Conservation (phyloP, 2,888 invertebrate genomes). For the Cosmia trapezina region DNA sequence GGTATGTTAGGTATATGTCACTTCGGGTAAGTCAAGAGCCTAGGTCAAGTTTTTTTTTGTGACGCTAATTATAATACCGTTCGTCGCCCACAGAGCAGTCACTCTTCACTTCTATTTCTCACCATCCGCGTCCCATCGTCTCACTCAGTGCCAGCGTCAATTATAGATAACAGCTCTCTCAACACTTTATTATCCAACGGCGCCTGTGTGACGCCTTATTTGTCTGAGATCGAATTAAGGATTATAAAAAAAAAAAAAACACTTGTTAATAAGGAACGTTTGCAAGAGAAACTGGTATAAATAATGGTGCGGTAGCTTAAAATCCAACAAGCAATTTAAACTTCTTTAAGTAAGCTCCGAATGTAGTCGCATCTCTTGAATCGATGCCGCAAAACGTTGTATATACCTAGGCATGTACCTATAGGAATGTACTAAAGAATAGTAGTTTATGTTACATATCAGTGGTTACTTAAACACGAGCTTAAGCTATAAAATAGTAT, state of each 20-base stretch:
- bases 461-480: too few species aligned
- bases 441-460: too few species aligned
- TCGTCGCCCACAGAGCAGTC: constrained; percentile 1
- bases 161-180: constrained; percentile 9
- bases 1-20: neutral
- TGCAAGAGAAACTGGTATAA: neutral
- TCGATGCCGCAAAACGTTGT: neutral
- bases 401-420: neutral
- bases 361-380: neutral
- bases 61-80: neutral
- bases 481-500: too few species aligned
- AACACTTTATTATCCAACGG: constrained; percentile 17
- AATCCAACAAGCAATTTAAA: neutral
- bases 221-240: neutral
- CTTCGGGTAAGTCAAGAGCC: too few species aligned
- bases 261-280: neutral
- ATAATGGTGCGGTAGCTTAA: neutral
- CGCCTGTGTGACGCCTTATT: neutral
- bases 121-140: neutral
- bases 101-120: constrained; percentile 1
- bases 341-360: neutral
- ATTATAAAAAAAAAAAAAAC: neutral
- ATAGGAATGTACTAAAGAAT: neutral
- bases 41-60: too few species aligned
- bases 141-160: constrained; percentile 9